These are phyloP conservation scores for Furcifer pardalis DNA, from an alignment of 2,797 vertebrate genomes.

Conservation along the genomic window DNA sequence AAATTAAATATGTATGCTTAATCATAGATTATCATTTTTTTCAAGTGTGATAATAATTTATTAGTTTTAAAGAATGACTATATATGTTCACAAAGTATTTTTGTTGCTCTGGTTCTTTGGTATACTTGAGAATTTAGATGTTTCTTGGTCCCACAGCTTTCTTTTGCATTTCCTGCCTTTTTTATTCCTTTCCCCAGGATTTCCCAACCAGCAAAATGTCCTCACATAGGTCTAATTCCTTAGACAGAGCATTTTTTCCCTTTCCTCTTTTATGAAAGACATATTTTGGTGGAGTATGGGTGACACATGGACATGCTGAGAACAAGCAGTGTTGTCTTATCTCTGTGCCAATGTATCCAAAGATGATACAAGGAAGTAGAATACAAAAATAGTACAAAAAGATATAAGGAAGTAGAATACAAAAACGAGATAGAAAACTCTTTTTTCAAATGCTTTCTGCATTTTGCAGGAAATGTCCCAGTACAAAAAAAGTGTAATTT, in stretches of 20 bases:
- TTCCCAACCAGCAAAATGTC: no score
- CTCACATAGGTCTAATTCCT: no score
- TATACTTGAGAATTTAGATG: not conserved
- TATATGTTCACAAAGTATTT: not conserved
- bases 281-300: not conserved
- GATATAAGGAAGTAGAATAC: not conserved
- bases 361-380: not conserved
- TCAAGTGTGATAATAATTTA: not conserved
- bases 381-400: not conserved
- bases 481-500: no score
- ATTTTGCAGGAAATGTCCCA: no score
- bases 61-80: not conserved
- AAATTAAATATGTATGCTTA: not conserved
- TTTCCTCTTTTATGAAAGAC: not conserved
- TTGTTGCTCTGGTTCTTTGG: not conserved
- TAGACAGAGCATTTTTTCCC: not conserved
- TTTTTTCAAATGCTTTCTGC: no score
- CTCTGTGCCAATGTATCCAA: not conserved
- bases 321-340: not conserved
- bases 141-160: no score
- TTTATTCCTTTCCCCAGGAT: no score
- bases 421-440: no score
- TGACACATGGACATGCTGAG: not conserved
- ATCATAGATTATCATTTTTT: slow-evolving; percentile 15
- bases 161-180: no score